Evolutionary conservation across 1,140 invertebrate species (phyloP), one percentile per base, ranked within the genome.

Genomic region (Nixonia krombeini): DNA sequence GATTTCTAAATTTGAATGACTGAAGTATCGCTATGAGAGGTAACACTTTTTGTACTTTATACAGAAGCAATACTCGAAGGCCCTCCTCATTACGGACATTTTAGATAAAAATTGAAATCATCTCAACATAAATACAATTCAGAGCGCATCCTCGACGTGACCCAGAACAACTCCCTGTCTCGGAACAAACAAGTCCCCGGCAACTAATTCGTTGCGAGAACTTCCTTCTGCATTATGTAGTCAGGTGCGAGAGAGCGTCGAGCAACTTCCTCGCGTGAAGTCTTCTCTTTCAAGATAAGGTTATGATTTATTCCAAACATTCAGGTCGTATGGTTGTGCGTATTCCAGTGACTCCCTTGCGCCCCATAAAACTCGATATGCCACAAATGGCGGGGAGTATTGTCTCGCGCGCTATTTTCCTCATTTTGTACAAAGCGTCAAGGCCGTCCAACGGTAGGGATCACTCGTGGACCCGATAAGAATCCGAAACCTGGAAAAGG

Each of bases 241-340:
- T 55, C 63, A 66, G 63, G 63, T 59, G 56, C 55, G 41, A 62
- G 64, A 35, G 57, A 57, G 50, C 52, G n/a, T n/a, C 50, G 51
- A 45, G 46, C 26, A 57, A 57, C 64, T 68, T 68, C 51, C 64
- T 67, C 50, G 49, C 55, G 45, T 56, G 50, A 61, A 21, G 50
- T 46, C 64, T 67, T 56, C 63, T 46, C 33, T 17, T 59, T 23
- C 40, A 67, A 61, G 64, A 67, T 67, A 67, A 67, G 64, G 64
- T 67, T 67, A 67, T 67, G 64, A 67, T 67, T 67, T 67, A 67
- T 67, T 67, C 64, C 51, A 67, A 67, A 67, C 64, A 67, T 67
- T 67, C 64, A 56, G 64, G 56, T 67, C 56, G 56, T 40, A 37
- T 56, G 61, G 56, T 67, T 61, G 64, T 59, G 64, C 64, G 64